A percentile compares a stretch with the other conserved stretches of the same genome.
phyloP scores from a whole-genome alignment of 1,140 invertebrate species.

The Pseudachorutes palmiensis region DNA sequence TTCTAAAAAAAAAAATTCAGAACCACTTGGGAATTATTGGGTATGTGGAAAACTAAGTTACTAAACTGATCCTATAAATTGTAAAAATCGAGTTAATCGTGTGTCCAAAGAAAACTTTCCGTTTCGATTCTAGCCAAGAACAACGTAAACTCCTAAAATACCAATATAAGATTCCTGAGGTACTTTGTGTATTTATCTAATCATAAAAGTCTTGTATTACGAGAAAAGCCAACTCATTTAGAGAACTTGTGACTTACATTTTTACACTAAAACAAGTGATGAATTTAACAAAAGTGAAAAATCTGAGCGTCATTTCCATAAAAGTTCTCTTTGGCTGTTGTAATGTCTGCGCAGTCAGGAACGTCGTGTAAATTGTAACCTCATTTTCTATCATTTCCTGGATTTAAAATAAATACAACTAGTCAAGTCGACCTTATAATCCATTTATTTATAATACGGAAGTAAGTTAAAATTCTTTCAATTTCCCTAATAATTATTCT shows the following conservation, averaged over 20 bases:
- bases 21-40: neutral
- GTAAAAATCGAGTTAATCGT: neutral
- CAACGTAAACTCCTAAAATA: neutral
- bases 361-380: neutral
- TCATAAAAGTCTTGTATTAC: neutral
- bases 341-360: neutral
- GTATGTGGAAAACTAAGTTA: neutral
- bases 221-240: neutral
- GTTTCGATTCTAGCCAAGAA: neutral
- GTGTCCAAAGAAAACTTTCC: slow-evolving; percentile 10
- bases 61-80: neutral
- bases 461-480: neutral
- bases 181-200: neutral
- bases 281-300: neutral
- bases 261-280: neutral
- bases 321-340: neutral
- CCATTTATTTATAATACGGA: neutral
- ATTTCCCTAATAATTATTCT: neutral
- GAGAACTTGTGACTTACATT: neutral
- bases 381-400: neutral
- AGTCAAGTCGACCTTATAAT: neutral
- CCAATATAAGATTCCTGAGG: neutral
- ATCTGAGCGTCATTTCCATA: neutral
- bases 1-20: neutral
- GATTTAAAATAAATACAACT: slow-evolving; percentile 3